A percentile compares a stretch with the other conserved stretches of the same genome.
phyloP scores from a whole-genome alignment of 2,888 invertebrate genomes.

The Orgyia antiqua region DNA sequence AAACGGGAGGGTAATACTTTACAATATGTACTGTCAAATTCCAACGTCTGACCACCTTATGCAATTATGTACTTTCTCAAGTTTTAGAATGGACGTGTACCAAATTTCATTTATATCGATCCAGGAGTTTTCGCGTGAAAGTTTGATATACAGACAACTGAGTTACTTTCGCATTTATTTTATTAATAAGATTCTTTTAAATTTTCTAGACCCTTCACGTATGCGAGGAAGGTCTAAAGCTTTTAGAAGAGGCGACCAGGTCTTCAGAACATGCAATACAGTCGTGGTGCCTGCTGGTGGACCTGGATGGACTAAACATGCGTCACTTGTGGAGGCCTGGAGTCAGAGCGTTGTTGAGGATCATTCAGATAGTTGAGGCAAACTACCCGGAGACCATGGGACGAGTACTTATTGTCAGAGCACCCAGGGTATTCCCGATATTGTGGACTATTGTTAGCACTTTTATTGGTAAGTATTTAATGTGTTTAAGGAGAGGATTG shows the following conservation, averaged over 20 bases:
- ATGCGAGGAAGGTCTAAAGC: conserved; percentile 93
- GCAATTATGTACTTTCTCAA: no score
- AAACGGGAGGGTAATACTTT: no score
- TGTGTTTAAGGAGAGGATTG: no score
- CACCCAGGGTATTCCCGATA: conserved; percentile 96
- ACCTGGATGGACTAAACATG: conserved; percentile 96
- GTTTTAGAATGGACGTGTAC: no score
- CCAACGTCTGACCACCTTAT: no score
- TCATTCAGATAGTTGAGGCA: conserved; percentile 87
- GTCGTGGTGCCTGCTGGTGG: conserved; percentile 93
- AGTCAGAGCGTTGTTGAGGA: conserved; percentile 83
- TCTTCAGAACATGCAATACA: conserved; percentile 89
- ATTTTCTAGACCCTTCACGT: conserved; percentile 84
- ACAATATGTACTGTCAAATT: no score
- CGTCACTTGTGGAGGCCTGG: conserved; percentile 97
- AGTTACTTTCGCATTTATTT: no score
- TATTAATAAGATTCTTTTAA: no score
- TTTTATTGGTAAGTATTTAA: conserved; percentile 84
- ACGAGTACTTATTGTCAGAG: conserved; percentile 91
- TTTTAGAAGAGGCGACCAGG: conserved; percentile 91
- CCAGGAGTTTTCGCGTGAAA: no score
- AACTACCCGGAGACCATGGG: conserved; percentile 98
- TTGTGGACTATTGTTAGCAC: conserved; percentile 97
- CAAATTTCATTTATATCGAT: no score
- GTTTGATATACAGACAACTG: no score